Base-by-base conservation (phyloP, 1,140 invertebrate species). In the Caenorhabditis tropicalis region DNA sequence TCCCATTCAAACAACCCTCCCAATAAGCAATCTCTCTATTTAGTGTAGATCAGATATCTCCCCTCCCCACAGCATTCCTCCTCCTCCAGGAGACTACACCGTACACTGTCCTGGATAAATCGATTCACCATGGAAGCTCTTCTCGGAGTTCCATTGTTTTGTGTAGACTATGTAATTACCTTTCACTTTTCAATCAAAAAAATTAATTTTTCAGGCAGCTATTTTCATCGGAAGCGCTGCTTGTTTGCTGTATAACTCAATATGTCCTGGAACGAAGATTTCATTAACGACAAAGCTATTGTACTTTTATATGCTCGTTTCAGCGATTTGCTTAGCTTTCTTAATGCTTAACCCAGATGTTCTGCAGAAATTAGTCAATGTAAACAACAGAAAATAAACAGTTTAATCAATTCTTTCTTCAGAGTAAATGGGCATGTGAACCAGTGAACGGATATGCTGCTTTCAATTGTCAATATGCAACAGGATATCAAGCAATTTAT, bases 201-300 rank as follows among this genome's bases (percentile, higher is more conserved):
- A 27, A 39, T 10, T 15, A 5, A 36, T 46, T 39, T 85, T 87
- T 16, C 83, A 99, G 97, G 92, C 97, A 87, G 98, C 98, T 4
- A 98, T 98, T 91, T 98, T 98, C 91, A 99, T 96, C 92, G 96
- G 96, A 56, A 96, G 95, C 92, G 94, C 97, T 86, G 98, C 98
- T 0, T 98, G 96, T 91, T 96, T 96, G 84, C 93, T 99, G 33
- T 99, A 97, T 92, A 99, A 97, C 92, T 94, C 95, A 24, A 95
- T 95, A 81, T 99, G 97, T 92, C 97, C 97, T 83, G 95, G 96
- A 86, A 98, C 97, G 91, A 94, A 95, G 91, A 99, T 98, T 92
- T 98, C 97, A 7, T 98, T 96, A 10, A 97, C 96, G 3, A 95
- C 95, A 9, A 94, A 97, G 21, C 95, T 99, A 85, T 98, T 98